Evolutionary conservation across 2,113 vertebrate genomes (phyloP).

Genomic region (Bungarus multicinctus): DNA sequence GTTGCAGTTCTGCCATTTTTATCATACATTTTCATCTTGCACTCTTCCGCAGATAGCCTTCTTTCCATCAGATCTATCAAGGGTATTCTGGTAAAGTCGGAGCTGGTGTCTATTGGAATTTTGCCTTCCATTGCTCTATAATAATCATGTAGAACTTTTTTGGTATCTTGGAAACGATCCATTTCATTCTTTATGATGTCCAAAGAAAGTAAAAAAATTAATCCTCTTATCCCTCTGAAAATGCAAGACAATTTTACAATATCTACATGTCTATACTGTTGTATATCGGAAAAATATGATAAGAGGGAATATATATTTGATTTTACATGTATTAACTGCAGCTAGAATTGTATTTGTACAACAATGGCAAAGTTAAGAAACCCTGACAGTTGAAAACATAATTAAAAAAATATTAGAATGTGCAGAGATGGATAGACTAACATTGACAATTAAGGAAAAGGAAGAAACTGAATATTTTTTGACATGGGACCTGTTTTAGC

Average conservation of each 20-base stretch:
- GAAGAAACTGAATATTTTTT: too few relatives aligned
- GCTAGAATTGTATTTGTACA: too few relatives aligned
- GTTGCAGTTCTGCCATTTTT: constrained; percentile 3
- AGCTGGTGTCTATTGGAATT: constrained; percentile 54
- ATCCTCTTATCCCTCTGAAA: neutral
- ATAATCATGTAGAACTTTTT: constrained; percentile 80
- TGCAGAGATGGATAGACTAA: too few relatives aligned
- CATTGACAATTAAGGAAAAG: too few relatives aligned
- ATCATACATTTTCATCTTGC: constrained; percentile 44
- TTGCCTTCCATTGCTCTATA: constrained; percentile 78
- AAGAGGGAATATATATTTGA: too few relatives aligned
- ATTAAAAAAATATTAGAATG: too few relatives aligned
- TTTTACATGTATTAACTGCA: too few relatives aligned
- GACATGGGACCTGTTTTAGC: too few relatives aligned
- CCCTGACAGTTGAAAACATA: too few relatives aligned
- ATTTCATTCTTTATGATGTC: constrained; percentile 78
- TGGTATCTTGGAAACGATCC: constrained; percentile 83
- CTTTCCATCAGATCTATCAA: constrained; percentile 64
- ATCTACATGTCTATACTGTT: neutral
- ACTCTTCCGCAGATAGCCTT: constrained; percentile 43
- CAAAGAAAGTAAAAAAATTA: constrained; percentile 13
- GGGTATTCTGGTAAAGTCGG: constrained; percentile 67
- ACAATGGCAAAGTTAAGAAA: too few relatives aligned
- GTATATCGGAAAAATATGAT: too few relatives aligned
- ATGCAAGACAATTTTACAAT: neutral